Evolutionary conservation across 2,113 vertebrate genomes (phyloP), one percentile per base, ranked within the genome.

Genomic region (Nicator chloris): DNA sequence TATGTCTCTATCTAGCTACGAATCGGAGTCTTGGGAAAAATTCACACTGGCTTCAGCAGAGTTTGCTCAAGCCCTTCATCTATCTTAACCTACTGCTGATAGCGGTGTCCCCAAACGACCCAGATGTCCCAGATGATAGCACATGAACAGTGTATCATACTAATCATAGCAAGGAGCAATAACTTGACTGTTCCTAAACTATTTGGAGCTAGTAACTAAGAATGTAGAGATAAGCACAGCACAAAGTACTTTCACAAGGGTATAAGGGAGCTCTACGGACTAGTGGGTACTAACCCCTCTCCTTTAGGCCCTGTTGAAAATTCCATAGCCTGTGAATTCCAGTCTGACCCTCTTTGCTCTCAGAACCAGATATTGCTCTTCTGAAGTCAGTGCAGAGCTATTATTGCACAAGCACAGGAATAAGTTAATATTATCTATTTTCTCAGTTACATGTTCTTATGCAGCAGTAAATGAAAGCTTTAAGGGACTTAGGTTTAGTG

Each of bases 21-120:
- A 44, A 95, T 96, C 82, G 88, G 75, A 89, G 59, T 66, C 39
- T 44, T 63, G 82, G 72, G 68, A 78, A 94, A 78, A 64, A 56
- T 30, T 76, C 40, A 20, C 35, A 51, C 2, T 64, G 56, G 45
- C 53, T 82, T 88, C 61, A 82, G 60, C 13, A 47, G 78, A 77
- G 56, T 47, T 83, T 88, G 59, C 47, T 78, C n/a, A 78, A 90
- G 56, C 37, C 31, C 40, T 88, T 64, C 54, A 51, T 68, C 47
- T 59, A 44, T 39, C 30, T 22, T 66, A 86, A 73, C 64, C 15
- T 59, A 47, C 33, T 56, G 64, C 51, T 56, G 39, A 78, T 39
- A 84, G 56, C 27, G 68, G 23, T 85, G 81, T 88, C 80, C 88
- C 76, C 57, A 68, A 91, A 73, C 4, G 42, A 72, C 90, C 39